Evolutionary conservation across 2,113 vertebrate genomes (phyloP).

Genomic region (Petrocephalus microphthalmus): DNA sequence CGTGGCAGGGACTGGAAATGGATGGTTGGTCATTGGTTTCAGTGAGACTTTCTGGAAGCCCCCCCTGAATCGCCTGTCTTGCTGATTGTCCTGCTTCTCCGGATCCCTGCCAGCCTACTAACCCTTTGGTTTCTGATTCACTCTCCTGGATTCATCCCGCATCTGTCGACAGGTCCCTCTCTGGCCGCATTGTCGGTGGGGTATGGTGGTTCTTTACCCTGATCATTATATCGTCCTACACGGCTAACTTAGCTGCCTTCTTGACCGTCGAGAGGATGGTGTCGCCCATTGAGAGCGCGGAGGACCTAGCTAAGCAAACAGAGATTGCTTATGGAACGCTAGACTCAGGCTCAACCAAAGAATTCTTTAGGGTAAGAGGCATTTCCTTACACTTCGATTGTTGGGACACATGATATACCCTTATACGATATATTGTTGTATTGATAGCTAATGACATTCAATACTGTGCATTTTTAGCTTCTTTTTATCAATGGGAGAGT

Average conservation of each 20-base stretch:
- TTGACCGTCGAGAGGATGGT: conserved; percentile 98
- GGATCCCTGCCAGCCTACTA: background rate
- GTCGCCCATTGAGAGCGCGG: conserved; percentile 93
- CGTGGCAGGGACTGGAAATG: background rate
- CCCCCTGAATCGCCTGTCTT: background rate
- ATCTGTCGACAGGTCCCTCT: conserved; percentile 86
- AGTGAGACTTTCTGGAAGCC: background rate
- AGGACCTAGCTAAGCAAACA: conserved; percentile 93
- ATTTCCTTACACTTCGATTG: background rate
- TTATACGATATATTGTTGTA: background rate
- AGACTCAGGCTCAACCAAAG: conserved; percentile 96
- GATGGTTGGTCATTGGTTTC: background rate
- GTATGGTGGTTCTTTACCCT: conserved; percentile 99
- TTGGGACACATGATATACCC: background rate
- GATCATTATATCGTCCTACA: conserved; percentile 99
- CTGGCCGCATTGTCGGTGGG: conserved; percentile 94
- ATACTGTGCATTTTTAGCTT: background rate
- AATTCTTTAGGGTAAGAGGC: conserved; percentile 93
- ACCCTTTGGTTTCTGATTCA: conserved; percentile 47
- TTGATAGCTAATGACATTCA: background rate
- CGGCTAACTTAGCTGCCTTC: conserved; percentile 97
- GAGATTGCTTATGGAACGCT: conserved; percentile 95
- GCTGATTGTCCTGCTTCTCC: background rate
- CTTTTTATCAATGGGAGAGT: background rate
- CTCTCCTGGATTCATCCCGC: conserved; percentile 66